Base-by-base conservation (phyloP, 2,888 invertebrate genomes). In the Phytoseiulus persimilis region DNA sequence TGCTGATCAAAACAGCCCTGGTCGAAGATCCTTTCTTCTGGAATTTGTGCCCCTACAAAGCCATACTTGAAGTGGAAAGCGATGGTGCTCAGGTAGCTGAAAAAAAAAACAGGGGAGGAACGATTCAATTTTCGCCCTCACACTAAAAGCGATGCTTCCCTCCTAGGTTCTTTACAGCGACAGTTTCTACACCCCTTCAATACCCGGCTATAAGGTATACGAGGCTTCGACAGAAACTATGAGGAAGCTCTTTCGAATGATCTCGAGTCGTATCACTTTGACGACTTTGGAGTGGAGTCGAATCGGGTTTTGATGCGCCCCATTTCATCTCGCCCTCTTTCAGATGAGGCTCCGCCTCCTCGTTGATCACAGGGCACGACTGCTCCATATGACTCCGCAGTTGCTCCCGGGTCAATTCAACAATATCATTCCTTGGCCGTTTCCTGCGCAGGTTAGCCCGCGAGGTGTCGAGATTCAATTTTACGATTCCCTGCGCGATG, bases 371-470 rank as follows among this genome's bases (percentile, higher is more conserved):
- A 33, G 87, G 6, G 87, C 87, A 6, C 32, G 39, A n/a, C 87
- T 87, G 6, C 87, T 87, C 28, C 87, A 87, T 23, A 2, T 87
- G 45, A 87, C 87, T 1, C 87, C 87, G 28, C 87, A 87, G 87
- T 39, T 87, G 32, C 87, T 87, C 0, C 87, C 87, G 28, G 87
- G 87, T n/a, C 39, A 33, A 33, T 87, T 87, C 32, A 87, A 87
- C 87, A 87, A 87, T 23, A 33, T 87, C 87, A 87, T 87, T 23
- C 87, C 87, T 33, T 87, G 87, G 87, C 87, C 87, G 23, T 87
- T 87, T n/a, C 87, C 87, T 5, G 32, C 87, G n/a, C 87, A 87
- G 87, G 87, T 87, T n/a, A n/a, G n/a, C n/a, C n/a, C n/a, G n/a
- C n/a, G 31, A 31, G 84, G 46, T 46, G 6, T 46, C 14, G 9